These are phyloP conservation scores for Drosophila pachea DNA, from an alignment of 1,140 invertebrate species.

Conservation along the genomic window DNA sequence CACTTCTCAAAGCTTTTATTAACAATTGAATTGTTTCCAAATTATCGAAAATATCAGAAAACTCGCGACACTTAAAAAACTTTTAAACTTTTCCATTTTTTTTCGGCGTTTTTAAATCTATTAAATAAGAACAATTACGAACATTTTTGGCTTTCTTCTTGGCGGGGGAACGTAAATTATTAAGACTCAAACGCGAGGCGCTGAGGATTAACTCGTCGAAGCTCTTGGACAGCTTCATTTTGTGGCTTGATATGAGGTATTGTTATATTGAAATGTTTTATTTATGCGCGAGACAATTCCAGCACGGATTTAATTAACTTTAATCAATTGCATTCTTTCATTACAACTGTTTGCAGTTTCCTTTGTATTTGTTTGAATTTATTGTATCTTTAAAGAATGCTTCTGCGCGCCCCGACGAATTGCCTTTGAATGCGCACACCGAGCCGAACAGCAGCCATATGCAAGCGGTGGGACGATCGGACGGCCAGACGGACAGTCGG, in stretches of 20 bases:
- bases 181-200: conserved; percentile 73
- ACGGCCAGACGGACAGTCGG: conserved; percentile 1
- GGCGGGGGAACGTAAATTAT: conserved; percentile 69
- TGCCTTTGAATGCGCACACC: conserved; percentile 26
- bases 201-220: conserved; percentile 75
- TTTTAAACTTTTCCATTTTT: neutral
- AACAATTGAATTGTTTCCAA: no score
- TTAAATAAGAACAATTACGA: conserved; percentile 49
- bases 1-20: no score
- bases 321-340: conserved; percentile 31
- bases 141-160: conserved; percentile 76
- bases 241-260: conserved; percentile 37
- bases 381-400: conserved; percentile 28
- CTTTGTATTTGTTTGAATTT: conserved; percentile 16
- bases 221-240: conserved; percentile 78
- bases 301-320: conserved; percentile 34
- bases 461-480: conserved; percentile 19
- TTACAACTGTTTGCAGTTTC: conserved; percentile 18
- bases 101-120: neutral
- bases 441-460: conserved; percentile 27
- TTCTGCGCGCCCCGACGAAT: conserved; percentile 40
- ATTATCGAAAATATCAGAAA: neutral
- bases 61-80: neutral
- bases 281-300: neutral
- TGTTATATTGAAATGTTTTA: conserved; percentile 16